Percentiles rank a stretch among this genome's conserved stretches.
These are phyloP conservation scores for Sicus ferrugineus DNA, from an alignment of 2,888 invertebrate genomes.

Conservation along the genomic window DNA sequence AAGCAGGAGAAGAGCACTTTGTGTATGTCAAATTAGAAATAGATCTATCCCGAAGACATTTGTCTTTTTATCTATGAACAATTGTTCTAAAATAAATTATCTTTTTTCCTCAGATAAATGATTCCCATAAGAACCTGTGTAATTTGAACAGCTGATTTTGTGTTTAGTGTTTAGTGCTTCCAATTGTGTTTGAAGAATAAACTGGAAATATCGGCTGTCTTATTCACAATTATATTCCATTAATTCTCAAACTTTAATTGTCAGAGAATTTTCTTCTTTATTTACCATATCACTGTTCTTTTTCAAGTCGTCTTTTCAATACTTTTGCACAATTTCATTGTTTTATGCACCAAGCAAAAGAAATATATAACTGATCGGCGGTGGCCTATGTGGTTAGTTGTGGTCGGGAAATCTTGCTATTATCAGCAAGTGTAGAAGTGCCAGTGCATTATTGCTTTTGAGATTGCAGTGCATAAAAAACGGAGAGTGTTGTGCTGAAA, in stretches of 20 bases:
- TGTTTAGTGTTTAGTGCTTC: too few species aligned
- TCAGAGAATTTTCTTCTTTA: constrained; percentile 29
- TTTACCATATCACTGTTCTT: constrained; percentile 26
- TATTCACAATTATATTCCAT: background rate
- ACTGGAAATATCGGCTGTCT: too few species aligned
- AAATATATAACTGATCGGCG: constrained; percentile 41
- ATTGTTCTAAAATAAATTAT: too few species aligned
- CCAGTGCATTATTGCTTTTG: constrained; percentile 10
- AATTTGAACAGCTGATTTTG: too few species aligned
- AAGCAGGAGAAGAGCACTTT: too few species aligned
- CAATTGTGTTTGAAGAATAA: too few species aligned
- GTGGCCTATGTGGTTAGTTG: constrained; percentile 42
- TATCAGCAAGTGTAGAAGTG: too few species aligned
- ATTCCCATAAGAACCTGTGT: too few species aligned
- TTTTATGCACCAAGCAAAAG: constrained; percentile 19
- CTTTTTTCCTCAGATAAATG: too few species aligned
- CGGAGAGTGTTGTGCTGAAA: background rate
- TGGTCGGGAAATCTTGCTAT: constrained; percentile 20
- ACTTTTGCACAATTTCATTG: constrained; percentile 33
- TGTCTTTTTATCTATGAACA: too few species aligned
- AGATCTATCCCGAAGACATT: too few species aligned
- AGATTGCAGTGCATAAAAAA: background rate
- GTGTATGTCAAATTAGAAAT: too few species aligned
- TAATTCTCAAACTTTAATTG: constrained; percentile 5
- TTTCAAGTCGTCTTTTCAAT: constrained; percentile 36